Base-by-base conservation (phyloP, 1,140 invertebrate species). In the Drosophila kohkoa region DNA sequence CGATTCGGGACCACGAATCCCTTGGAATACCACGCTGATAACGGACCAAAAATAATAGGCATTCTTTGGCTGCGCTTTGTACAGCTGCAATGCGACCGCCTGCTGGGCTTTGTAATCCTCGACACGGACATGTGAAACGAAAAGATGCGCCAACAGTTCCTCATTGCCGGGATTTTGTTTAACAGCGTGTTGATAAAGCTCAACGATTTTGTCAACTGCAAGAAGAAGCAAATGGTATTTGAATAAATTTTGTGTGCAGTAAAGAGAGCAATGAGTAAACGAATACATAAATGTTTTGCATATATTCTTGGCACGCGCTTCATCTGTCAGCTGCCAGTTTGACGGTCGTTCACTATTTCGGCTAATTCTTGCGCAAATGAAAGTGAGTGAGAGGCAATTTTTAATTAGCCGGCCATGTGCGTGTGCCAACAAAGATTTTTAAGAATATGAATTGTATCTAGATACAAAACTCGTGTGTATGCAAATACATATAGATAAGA, bases 1-100 rank as follows among this genome's bases (percentile, higher is more conserved):
- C 28, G 81, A 92, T 32, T 93, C 93, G 11, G 92, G 86, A 0
- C 93, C 93, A 10, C 93, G 88, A n/a, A 93, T 91, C 3, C 91
- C 92, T 69, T 93, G 98, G 94, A 99, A 96, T 13, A 99, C 96
- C 90, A 98, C 95, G 92, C 98, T 99, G 96, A 99, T 99, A 11
- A 99, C 96, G 65, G 97, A 96, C 99, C 98, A 99, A 93, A 99
- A 99, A 92, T 98, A 99, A 93, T 99, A 99, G 0, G 98, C 98
- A 92, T 98, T 99, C 93, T 99, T 99, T 28, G 97, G 96, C 91
- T 96, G 96, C 30, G 97, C 93, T 93, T 98, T 99, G 91, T 98
- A 99, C 3, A 99, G 94, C 16, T 95, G 94, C 94, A 99, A 95
- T 1, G 98, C 98, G 6, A 96, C 96, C 69, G 96, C 94, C 86